phyloP scores from a whole-genome alignment of 2,797 vertebrate species.

The Clarias laeviceps region DNA sequence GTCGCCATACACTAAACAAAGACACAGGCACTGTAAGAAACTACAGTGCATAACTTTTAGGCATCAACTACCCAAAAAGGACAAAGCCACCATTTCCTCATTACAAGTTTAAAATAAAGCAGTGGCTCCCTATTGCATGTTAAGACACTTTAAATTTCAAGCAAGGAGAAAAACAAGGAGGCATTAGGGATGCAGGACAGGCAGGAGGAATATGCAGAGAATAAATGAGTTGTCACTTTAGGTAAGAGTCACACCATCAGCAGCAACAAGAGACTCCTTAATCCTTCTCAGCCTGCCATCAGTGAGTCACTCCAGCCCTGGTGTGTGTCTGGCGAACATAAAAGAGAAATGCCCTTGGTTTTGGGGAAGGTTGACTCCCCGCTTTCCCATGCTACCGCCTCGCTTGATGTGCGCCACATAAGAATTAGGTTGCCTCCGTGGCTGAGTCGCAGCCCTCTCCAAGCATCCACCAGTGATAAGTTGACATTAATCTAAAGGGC shows the following conservation, averaged over 20 bases:
- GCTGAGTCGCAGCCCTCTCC: conserved; percentile 18
- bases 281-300: conserved; percentile 74
- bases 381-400: conserved; percentile 61
- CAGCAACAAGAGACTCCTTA: conserved; percentile 72
- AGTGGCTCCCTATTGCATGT: conserved; percentile 28
- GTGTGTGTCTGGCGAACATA: conserved; percentile 69
- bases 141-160: conserved; percentile 40
- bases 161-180: conserved; percentile 54
- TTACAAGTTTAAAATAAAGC: conserved; percentile 38
- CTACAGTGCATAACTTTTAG: conserved; percentile 4
- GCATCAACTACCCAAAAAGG: background rate
- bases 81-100: conserved; percentile 8
- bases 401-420: conserved; percentile 42
- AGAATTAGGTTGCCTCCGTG: conserved; percentile 38
- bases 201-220: conserved; percentile 76
- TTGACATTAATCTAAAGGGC: conserved; percentile 55
- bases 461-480: conserved; percentile 35
- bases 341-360: conserved; percentile 74
- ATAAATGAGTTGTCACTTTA: conserved; percentile 82
- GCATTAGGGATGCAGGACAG: conserved; percentile 72
- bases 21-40: background rate
- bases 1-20: background rate
- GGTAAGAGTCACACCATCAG: conserved; percentile 77
- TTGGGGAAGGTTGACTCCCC: conserved; percentile 71
- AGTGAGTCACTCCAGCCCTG: conserved; percentile 69